Base-by-base conservation (phyloP, 1,140 invertebrate genomes). In the Lepidurus arcticus region DNA sequence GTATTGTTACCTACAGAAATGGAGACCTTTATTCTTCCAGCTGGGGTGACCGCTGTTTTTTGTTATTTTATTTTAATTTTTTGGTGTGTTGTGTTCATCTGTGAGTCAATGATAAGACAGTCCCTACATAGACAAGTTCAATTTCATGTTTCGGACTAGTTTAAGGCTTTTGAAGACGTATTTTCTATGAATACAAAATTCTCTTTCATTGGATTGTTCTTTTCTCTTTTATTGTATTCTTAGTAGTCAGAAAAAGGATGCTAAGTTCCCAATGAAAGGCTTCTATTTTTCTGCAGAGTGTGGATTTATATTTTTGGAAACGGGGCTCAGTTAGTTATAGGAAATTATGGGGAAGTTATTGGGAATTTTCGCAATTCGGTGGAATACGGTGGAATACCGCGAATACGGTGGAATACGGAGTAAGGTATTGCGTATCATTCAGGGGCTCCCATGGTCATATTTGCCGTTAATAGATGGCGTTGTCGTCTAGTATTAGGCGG, bases 41-140 rank as follows among this genome's bases (percentile, higher is more conserved):
- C 53, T 65, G 53, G 21, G 53, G 53, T 65, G 53, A 65, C n/a
- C 53, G 53, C 53, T 65, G 53, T 21, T 16, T 65, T 65, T 47
- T 65, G 34, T 34, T 34, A 34, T 34, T 34, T 34, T 34, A 34
- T 34, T 34, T 34, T 34, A 4, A 34, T 34, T 34, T 34, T 34
- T 34, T 34, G 34, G 34, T 34, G 26, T 26, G 34, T 34, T 34
- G 34, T 3, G 34, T 34, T 65, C 21, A 65, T 65, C 21, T 65
- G 53, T 65, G 53, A 65, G 53, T 65, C 53, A 65, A 65, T 21
- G 53, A 16, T 21, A 13, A 34, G 53, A 13, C 16, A 65, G 16
- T 21, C 53, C 53, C 21, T 65, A 65, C 9, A 65, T 65, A 65
- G 53, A 21, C 53, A 65, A 65, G 53, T 65, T 65, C 53, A 65